A percentile compares a stretch with the other conserved stretches of the same genome.
Evolutionary conservation across 2,797 vertebrate species (phyloP).

Genomic region (Protosalanx chinensis): DNA sequence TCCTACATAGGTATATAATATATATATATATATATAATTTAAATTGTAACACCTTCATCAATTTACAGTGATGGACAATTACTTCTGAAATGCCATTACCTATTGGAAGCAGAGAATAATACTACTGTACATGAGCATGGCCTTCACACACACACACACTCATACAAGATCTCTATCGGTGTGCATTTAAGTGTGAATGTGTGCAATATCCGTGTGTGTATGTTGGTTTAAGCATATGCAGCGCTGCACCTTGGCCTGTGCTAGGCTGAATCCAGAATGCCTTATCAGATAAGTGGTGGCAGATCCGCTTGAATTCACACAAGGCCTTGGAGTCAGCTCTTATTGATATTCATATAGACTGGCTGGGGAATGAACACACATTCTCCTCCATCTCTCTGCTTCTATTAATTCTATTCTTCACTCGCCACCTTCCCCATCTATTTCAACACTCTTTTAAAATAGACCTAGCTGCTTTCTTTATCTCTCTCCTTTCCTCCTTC

Average conservation of each 20-base stretch:
- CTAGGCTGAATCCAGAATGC: slow-evolving; percentile 13
- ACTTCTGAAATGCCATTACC: not conserved
- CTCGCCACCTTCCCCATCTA: not conserved
- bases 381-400: not conserved
- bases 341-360: not conserved
- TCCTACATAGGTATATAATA: not conserved
- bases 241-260: slow-evolving; percentile 10
- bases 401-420: not conserved
- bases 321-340: not conserved
- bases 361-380: not conserved
- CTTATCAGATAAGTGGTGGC: slow-evolving; percentile 24
- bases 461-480: not conserved
- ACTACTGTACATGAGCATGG: no score
- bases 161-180: not conserved
- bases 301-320: not conserved
- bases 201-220: not conserved
- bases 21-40: not conserved
- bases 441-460: not conserved
- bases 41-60: not conserved
- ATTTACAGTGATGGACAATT: not conserved
- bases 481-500: not conserved
- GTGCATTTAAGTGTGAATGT: not conserved
- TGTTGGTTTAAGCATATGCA: not conserved
- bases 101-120: not conserved
- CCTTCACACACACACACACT: not conserved